Evolutionary conservation across 2,888 invertebrate genomes (phyloP), one percentile per base, ranked within the genome.

Genomic region (Stenchaetothrips biformis): DNA sequence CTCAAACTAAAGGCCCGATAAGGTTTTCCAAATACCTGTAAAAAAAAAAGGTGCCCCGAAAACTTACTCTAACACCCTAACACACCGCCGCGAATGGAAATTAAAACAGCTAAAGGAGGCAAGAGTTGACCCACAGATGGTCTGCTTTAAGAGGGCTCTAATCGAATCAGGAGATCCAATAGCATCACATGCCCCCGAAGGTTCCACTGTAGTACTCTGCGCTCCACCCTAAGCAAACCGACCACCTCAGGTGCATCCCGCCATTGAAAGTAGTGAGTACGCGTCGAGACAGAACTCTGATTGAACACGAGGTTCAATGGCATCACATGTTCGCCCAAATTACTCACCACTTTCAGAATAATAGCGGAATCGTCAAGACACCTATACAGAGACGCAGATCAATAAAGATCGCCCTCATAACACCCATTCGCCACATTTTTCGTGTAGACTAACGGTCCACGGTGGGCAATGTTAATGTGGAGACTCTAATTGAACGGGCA

Each of bases 141-240:
- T 25, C 67, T 74, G 67, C 67, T 74, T 74, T 25, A 74, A 74
- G 25, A 25, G 67, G 25, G 21, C 67, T 74, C 67, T 74, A 74
- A 74, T 74, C 25, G 67, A 21, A 74, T 11, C 11, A 7, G 13
- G 4, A 25, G 11, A 74, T 74, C 25, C 67, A 74, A 74, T 74
- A 74, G 67, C 25, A 74, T 74, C 67, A 74, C 25, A 8, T 25
- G 67, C 67, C 67, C 67, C 67, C 67, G 67, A 74, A 74, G 67
- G 67, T 21, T 74, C 11, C 67, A 74, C 67, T 74, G 67, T 4
- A 21, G 67, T 21, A 1, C 67, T 74, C 25, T 21, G 11, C 67
- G 21, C 67, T 7, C 25, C 21, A 21, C 67, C 21, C 7, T 53
- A 59, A 59, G 37, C 37, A 37, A 2, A 37, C 37, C 37, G 37